These are phyloP conservation scores for Ameiurus melas DNA, from an alignment of 2,113 vertebrate species.

Conservation along the genomic window DNA sequence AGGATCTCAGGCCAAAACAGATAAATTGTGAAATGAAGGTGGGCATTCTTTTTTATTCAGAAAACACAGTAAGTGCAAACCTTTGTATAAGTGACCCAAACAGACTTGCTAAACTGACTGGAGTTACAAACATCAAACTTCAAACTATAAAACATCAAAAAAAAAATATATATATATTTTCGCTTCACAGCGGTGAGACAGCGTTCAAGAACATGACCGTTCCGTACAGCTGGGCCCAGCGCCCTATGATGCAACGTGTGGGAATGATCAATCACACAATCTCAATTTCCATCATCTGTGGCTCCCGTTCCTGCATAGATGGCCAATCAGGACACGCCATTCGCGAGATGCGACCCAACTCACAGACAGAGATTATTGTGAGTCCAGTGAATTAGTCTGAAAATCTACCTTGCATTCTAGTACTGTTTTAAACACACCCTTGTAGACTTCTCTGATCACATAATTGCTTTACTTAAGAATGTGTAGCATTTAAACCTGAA, in stretches of 20 bases:
- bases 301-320: constrained; percentile 92
- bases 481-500: background rate
- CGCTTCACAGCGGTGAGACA: constrained; percentile 80
- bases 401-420: background rate
- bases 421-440: background rate
- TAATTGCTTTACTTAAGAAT: background rate
- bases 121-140: background rate
- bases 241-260: constrained; percentile 87
- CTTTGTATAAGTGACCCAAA: background rate
- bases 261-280: constrained; percentile 77
- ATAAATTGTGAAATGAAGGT: too few species aligned
- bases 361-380: constrained; percentile 84
- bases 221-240: constrained; percentile 90
- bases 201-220: constrained; percentile 95
- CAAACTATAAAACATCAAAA: too few species aligned
- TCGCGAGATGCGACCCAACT: constrained; percentile 80
- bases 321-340: constrained; percentile 86
- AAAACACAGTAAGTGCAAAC: background rate
- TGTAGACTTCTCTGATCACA: background rate
- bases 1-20: background rate
- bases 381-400: constrained; percentile 55
- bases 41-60: too few species aligned
- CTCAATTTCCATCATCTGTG: constrained; percentile 88
- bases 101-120: background rate
- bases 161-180: too few species aligned